Evolutionary conservation across 2,113 vertebrate genomes (phyloP).

Genomic region (Zosterops pallidus): DNA sequence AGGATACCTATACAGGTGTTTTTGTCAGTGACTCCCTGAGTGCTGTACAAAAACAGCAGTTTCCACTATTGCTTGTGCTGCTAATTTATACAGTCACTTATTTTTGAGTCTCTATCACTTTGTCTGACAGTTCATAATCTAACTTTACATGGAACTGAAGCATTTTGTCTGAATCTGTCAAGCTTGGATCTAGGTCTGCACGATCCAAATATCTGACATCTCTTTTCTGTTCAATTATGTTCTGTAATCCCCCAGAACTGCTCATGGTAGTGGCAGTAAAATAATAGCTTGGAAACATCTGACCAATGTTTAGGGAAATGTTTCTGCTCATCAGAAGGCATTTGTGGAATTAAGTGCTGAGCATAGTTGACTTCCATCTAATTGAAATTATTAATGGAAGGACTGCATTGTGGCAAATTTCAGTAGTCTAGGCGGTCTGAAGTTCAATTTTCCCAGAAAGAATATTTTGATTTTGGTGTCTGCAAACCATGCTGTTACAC

Average conservation of each 20-base stretch:
- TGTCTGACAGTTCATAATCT: background rate
- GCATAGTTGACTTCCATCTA: background rate
- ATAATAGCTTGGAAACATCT: constrained; percentile 2
- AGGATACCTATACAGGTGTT: background rate
- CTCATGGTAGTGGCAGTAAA: constrained; percentile 6
- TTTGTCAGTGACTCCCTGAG: background rate
- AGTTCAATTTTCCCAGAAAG: background rate
- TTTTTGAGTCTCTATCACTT: background rate
- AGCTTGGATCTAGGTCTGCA: background rate
- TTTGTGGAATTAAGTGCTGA: background rate
- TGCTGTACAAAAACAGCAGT: background rate
- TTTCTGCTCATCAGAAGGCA: constrained; percentile 2
- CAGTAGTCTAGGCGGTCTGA: background rate
- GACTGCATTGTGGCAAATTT: background rate
- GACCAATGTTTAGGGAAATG: background rate
- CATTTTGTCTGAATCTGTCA: background rate
- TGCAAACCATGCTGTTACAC: background rate
- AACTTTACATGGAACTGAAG: background rate
- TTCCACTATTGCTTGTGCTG: background rate
- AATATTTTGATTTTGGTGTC: background rate
- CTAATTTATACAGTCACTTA: background rate
- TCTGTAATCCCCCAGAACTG: background rate
- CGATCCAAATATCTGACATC: background rate
- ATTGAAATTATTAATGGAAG: background rate
- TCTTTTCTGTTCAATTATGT: background rate